Conservation (phyloP, 2,888 invertebrate genomes). For the Pherbina coryleti region DNA sequence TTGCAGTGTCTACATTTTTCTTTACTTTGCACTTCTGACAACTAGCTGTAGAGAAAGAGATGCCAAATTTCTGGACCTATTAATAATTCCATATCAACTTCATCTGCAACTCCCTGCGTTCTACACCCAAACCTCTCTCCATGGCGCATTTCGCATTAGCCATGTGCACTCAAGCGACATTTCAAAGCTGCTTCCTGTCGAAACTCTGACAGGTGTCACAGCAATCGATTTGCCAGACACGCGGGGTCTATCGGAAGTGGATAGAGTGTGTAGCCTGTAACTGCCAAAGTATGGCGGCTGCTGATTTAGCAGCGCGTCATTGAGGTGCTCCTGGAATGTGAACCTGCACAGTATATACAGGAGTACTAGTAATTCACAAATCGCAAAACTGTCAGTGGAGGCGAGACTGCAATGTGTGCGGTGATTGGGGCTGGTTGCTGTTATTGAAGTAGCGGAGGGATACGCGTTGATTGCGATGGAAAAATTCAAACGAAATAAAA, state of each 20-base stretch:
- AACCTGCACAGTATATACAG: not conserved
- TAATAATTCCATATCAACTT: slow-evolving; percentile 3
- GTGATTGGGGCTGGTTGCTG: not conserved
- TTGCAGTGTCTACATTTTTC: not conserved
- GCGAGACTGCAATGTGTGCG: not conserved
- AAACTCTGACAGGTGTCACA: slow-evolving; percentile 39
- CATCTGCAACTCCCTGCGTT: not conserved
- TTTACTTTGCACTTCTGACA: not conserved
- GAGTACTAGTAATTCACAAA: not conserved
- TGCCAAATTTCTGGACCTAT: slow-evolving; percentile 22
- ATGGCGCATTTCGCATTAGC: slow-evolving; percentile 3
- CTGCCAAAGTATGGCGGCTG: not conserved
- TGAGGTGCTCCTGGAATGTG: not conserved
- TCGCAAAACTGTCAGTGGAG: not conserved
- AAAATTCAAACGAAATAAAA: slow-evolving; percentile 21
- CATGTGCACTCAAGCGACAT: slow-evolving; percentile 37
- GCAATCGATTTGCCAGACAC: slow-evolving; percentile 35
- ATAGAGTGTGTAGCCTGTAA: not conserved
- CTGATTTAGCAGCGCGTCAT: not conserved
- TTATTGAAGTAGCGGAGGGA: not conserved
- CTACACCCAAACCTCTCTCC: not conserved
- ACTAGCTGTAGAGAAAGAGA: not conserved
- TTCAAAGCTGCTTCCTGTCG: slow-evolving; percentile 40
- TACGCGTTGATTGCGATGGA: not conserved
- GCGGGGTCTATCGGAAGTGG: not conserved